phyloP scores from a whole-genome alignment of 2,888 invertebrate species.

The Drosophila rellima region DNA sequence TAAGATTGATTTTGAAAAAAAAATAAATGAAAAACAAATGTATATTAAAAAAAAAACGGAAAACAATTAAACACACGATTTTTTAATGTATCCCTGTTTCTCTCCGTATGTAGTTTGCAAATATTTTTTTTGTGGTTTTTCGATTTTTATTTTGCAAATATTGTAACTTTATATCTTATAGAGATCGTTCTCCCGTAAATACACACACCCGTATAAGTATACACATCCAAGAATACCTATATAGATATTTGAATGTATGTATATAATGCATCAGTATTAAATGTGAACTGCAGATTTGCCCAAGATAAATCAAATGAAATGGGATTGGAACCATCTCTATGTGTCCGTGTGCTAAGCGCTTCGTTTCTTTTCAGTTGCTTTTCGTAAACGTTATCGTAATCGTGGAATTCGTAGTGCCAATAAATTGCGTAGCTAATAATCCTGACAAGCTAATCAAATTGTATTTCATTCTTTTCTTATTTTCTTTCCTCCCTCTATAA shows the following conservation, averaged over 20 bases:
- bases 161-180: constrained; percentile 26
- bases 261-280: constrained; percentile 44
- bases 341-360: constrained; percentile 46
- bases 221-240: not conserved
- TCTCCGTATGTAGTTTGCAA: constrained; percentile 22
- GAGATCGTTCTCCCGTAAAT: constrained; percentile 39
- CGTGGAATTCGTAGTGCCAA: constrained; percentile 59
- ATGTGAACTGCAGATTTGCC: constrained; percentile 14
- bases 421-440: constrained; percentile 55
- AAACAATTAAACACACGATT: constrained; percentile 54
- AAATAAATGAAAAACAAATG: constrained; percentile 63
- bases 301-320: not conserved
- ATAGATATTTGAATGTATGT: constrained; percentile 1
- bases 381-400: constrained; percentile 31
- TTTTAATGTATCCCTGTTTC: constrained; percentile 52
- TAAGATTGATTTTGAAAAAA: constrained; percentile 74
- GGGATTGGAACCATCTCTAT: constrained; percentile 43
- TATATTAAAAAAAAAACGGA: constrained; percentile 52
- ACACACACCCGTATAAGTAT: not conserved
- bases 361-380: constrained; percentile 54
- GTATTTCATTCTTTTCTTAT: constrained; percentile 78
- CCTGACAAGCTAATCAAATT: constrained; percentile 76
- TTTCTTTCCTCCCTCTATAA: constrained; percentile 47
- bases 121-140: constrained; percentile 10
- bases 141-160: constrained; percentile 28